phyloP scores from a whole-genome alignment of 1,140 invertebrate species.

The Stegodyphus dumicola region DNA sequence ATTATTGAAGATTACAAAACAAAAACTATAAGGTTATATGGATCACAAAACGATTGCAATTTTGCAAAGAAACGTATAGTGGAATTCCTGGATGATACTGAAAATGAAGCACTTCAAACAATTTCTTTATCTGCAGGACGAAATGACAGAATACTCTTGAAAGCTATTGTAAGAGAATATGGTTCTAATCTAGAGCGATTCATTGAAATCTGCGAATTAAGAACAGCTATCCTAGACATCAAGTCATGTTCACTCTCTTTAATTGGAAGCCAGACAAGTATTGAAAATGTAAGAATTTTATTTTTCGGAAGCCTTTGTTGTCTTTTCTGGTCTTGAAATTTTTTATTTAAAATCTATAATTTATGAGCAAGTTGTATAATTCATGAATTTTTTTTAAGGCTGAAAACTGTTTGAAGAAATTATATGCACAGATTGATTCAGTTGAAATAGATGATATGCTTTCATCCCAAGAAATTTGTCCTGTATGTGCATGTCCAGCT shows the following conservation, averaged over 20 bases:
- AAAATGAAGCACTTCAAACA: conserved; percentile 27
- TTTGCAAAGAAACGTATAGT: neutral
- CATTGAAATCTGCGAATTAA: conserved; percentile 20
- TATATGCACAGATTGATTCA: neutral
- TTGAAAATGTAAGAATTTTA: conserved; percentile 19
- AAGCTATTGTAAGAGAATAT: conserved; percentile 32
- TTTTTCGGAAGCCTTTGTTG: neutral
- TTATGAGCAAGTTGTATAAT: neutral
- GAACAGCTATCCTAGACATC: conserved; percentile 34
- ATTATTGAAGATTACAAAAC: conserved; percentile 35
- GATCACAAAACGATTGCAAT: conserved; percentile 7
- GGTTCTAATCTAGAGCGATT: conserved; percentile 40
- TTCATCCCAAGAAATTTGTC: conserved; percentile 22
- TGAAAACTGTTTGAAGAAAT: neutral
- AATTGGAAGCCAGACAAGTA: conserved; percentile 22
- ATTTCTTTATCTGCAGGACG: conserved; percentile 11
- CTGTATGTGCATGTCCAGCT: conserved; percentile 29
- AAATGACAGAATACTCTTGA: conserved; percentile 27
- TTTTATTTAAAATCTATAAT: neutral
- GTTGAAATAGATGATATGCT: neutral
- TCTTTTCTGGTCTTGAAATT: neutral
- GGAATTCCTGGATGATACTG: conserved; percentile 38
- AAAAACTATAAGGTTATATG: conserved; percentile 42
- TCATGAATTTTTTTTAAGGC: neutral
- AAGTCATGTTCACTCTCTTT: conserved; percentile 17